Percentiles rank a stretch among this genome's conserved stretches.
Evolutionary conservation across 2,113 vertebrate species (phyloP).

Genomic region (Micronycteris hirsuta): DNA sequence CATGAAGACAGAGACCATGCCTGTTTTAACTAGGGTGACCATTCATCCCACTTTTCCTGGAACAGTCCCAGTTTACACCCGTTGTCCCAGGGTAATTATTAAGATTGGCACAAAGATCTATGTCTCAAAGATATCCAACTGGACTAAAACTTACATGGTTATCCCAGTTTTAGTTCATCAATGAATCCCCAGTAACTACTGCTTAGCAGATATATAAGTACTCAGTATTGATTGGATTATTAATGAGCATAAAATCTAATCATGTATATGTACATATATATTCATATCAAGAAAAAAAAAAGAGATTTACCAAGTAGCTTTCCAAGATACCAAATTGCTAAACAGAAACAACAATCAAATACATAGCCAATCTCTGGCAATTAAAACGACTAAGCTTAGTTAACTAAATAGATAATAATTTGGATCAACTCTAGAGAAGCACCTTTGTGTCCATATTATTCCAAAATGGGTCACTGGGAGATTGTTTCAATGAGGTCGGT

Average conservation of each 20-base stretch:
- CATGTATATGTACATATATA: background rate
- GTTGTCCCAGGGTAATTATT: background rate
- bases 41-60: background rate
- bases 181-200: background rate
- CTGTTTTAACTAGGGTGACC: background rate
- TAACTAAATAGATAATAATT: background rate
- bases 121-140: background rate
- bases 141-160: background rate
- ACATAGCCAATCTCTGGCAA: background rate
- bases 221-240: background rate
- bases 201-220: background rate
- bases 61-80: background rate
- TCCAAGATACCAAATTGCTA: background rate
- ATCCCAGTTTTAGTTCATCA: background rate
- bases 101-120: background rate
- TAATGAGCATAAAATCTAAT: background rate
- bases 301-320: background rate
- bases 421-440: background rate
- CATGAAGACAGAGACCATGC: background rate
- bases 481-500: conserved; percentile 25
- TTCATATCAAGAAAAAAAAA: background rate
- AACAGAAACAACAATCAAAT: background rate
- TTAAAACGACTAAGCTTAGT: background rate
- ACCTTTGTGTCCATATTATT: background rate
- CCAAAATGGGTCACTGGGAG: conserved; percentile 42